Evolutionary conservation across 2,797 vertebrate genomes (phyloP).

Genomic region (Aulostomus chinensis): DNA sequence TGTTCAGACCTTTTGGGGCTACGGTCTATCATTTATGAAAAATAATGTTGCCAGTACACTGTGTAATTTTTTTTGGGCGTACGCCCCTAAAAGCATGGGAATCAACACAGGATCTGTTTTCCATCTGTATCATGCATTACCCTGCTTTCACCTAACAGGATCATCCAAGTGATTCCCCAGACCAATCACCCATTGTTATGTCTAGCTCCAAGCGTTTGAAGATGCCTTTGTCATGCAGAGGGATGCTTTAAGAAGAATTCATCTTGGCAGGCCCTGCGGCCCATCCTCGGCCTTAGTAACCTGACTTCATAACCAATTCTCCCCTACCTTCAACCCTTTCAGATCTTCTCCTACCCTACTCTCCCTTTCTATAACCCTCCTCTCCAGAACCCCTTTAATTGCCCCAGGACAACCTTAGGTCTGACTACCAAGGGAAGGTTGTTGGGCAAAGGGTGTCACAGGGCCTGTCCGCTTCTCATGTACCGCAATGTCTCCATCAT

Average conservation of each 20-base stretch:
- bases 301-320: conserved; percentile 77
- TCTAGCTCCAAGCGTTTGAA: conserved; percentile 79
- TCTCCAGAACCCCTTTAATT: conserved; percentile 60
- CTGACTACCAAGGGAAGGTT: conserved; percentile 81
- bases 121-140: conserved; percentile 79
- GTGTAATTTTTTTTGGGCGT: conserved; percentile 39
- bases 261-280: conserved; percentile 81
- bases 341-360: conserved; percentile 56
- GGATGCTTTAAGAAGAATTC: conserved; percentile 78
- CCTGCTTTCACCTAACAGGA: conserved; percentile 83
- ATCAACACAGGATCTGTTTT: conserved; percentile 70
- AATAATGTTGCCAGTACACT: conserved; percentile 37
- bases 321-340: conserved; percentile 64
- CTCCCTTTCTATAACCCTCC: conserved; percentile 59
- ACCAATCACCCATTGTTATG: conserved; percentile 73
- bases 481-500: conserved; percentile 89
- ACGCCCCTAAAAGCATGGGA: conserved; percentile 78
- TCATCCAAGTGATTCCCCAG: conserved; percentile 74
- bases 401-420: conserved; percentile 73
- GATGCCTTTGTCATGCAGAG: conserved; percentile 79
- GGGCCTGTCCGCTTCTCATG: conserved; percentile 88
- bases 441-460: conserved; percentile 84
- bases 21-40: conserved; percentile 48
- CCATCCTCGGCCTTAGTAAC: conserved; percentile 78
- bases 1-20: conserved; percentile 75